A percentile compares a stretch with the other conserved stretches of the same genome.
phyloP scores from a whole-genome alignment of 2,797 vertebrate species.

The Agapornis canus region DNA sequence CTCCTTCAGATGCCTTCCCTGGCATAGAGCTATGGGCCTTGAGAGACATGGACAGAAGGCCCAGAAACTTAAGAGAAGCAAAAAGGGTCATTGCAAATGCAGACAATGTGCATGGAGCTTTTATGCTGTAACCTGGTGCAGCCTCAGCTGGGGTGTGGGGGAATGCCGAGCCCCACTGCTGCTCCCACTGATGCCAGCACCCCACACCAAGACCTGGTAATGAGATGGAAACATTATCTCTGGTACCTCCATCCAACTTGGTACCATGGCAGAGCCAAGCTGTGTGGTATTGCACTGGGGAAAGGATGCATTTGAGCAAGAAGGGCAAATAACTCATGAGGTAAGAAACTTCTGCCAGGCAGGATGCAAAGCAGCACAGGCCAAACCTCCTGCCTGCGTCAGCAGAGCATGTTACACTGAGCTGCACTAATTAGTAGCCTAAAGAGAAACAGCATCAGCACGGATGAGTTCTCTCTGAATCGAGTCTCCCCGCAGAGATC shows the following conservation, averaged over 20 bases:
- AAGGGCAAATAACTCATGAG: neutral
- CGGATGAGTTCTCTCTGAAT: neutral
- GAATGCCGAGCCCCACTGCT: neutral
- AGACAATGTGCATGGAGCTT: neutral
- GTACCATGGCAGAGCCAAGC: neutral
- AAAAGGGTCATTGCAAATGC: neutral
- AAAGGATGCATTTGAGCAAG: neutral
- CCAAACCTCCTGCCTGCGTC: neutral
- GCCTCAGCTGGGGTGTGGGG: neutral
- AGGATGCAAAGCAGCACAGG: neutral
- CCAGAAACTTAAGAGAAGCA: neutral
- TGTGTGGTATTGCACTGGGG: fast-evolving
- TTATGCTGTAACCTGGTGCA: neutral
- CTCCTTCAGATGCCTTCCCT: neutral
- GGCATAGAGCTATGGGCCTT: neutral
- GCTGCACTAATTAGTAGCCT: conserved; percentile 2
- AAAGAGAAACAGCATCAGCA: neutral
- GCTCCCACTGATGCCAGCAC: neutral
- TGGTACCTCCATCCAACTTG: neutral
- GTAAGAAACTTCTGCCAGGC: neutral
- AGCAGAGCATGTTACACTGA: neutral
- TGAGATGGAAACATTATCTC: neutral
- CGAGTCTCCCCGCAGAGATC: neutral
- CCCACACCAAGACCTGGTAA: neutral
- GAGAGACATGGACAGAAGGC: neutral